Base-by-base conservation (phyloP, 2,888 invertebrate genomes). In the Meandrusa payeni region DNA sequence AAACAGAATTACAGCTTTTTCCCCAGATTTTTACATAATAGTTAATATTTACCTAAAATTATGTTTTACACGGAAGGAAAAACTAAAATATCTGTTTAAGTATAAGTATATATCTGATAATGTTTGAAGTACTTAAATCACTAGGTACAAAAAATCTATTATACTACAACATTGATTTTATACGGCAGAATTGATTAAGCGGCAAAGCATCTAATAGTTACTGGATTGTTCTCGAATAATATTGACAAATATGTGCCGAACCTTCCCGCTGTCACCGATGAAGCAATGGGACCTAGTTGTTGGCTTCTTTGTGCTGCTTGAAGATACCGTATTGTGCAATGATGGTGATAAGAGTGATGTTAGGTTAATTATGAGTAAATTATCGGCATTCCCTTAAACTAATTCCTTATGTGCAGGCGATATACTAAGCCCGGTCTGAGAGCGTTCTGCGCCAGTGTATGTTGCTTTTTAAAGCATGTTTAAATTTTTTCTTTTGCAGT, bases 401-500 rank as follows among this genome's bases (percentile, higher is more conserved):
- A 79, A 69, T 61, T 82, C 83, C 83, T 70, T 76, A 72, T 72
- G 82, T 81, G 82, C 79, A 77, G 85, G 85, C 83, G 81, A 78
- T 66, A 83, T 82, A 82, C 59, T 69, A 79, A 81, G 80, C 82
- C 83, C 76, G 73, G 79, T 82, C 72, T 75, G 58, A 64, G 76
- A 69, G 76, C 69, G 74, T 75, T 70, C 74, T 65, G 65, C 74
- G 66, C 64, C 67, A 46, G 53, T 42, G 64, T 72, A 76, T 77
- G 69, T 75, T 68, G 77, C 75, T 77, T 71, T 82, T 78, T 88
- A 88, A 83, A 88, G 88, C 88, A 88, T 88, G 80, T 88, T 88
- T 81, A 88, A 75, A 76, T 88, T 88, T 78, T 88, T 88, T 87
- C 88, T 78, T 88, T 88, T 88, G 87, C 88, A 88, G 88, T 88